Evolutionary conservation across 2,888 invertebrate genomes (phyloP), one percentile per base, ranked within the genome.

Genomic region (Campoplex capitator): DNA sequence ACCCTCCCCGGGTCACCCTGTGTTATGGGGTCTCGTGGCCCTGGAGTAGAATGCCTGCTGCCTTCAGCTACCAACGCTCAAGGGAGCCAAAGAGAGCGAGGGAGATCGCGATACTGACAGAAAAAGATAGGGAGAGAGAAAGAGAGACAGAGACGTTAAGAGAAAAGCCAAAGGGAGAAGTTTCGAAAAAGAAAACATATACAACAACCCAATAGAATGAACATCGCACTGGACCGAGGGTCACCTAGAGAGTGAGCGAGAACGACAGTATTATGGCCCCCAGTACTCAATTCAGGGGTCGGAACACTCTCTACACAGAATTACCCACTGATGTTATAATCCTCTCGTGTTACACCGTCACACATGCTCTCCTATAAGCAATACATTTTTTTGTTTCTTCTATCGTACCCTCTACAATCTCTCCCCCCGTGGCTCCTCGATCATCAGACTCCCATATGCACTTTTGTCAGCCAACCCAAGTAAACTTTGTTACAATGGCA

Each of bases 251-350:
- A 68, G 78, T 42, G 68, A 68, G 68, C 68, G 68, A 78, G 68
- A 32, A 54, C n/a, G 70, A 76, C 73, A 76, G 51, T 75, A 73
- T 73, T 62, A 74, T 81, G 62, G 73, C 73, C 67, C 77, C 70
- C 48, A 67, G 83, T 56, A 81, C 77, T 84, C 86, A 51, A 84
- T 65, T 79, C 75, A 76, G 86, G 89, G 89, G 88, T 88, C 84
- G 90, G 76, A 88, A 88, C 38, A 80, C 85, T 88, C 85, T 88
- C 89, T 89, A 89, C 89, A 89, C 89, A 89, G 89, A 93, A 93
- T 94, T 93, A 93, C 92, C 93, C 93, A 93, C 93, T 93, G 94
- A 94, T 94, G 93, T 93, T 94, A 94, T 94, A 94, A 94, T 94
- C 94, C 93, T 94, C 93, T 94, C 93, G 92, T 92, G 93, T 93